A percentile compares a stretch with the other conserved stretches of the same genome.
Conservation (phyloP, 2,113 vertebrate genomes). For the Peucedramus taeniatus region DNA sequence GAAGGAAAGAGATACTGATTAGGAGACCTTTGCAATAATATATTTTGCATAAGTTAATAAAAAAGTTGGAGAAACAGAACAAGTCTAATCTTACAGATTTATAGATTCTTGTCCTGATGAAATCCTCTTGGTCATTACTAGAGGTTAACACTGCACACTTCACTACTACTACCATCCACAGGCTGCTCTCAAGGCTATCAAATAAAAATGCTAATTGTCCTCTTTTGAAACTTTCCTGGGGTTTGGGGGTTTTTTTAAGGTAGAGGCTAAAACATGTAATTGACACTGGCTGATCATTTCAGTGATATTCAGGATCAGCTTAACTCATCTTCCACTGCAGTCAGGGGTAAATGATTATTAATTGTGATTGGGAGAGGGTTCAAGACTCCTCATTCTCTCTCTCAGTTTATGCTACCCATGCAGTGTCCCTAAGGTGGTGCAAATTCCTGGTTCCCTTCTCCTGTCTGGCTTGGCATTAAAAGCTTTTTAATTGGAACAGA, state of each 20-base stretch:
- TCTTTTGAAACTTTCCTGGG: neutral
- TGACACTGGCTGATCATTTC: neutral
- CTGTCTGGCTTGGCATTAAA: neutral
- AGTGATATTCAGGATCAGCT: neutral
- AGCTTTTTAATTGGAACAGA: neutral
- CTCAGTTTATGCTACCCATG: neutral
- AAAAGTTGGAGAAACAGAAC: neutral
- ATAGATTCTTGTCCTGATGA: neutral
- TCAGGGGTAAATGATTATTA: neutral
- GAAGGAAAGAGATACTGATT: neutral
- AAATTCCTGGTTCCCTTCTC: neutral
- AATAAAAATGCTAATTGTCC: neutral
- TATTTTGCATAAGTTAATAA: neutral
- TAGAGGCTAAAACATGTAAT: neutral
- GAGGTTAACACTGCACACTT: neutral
- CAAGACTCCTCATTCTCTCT: neutral
- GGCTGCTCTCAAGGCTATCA: neutral
- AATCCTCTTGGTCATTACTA: neutral
- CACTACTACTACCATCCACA: neutral
- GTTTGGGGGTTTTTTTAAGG: neutral
- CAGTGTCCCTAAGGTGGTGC: neutral
- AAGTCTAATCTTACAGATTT: neutral
- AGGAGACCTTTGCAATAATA: neutral
- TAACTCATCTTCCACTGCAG: neutral
- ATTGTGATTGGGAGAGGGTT: neutral